These are phyloP conservation scores for Anneissia japonica DNA, from an alignment of 35 echinoderm and acorn worm species.

Conservation along the genomic window DNA sequence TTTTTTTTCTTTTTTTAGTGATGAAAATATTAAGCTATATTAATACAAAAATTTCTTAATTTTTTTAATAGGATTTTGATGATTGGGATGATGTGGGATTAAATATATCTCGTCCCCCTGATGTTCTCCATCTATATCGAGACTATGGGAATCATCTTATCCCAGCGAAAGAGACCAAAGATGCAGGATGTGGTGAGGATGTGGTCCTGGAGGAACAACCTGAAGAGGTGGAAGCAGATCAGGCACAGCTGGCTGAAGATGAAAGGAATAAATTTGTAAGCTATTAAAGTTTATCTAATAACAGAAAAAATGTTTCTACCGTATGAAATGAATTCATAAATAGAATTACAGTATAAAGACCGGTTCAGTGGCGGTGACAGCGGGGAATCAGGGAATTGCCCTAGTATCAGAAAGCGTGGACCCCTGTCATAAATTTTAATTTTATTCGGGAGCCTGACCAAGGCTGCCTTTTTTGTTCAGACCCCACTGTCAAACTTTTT, in stretches of 20 bases:
- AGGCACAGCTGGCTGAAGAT: conserved; percentile 66
- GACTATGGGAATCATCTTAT: conserved; percentile 87
- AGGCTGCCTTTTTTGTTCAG: too few species aligned
- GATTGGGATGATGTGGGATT: conserved; percentile 99
- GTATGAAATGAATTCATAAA: neutral
- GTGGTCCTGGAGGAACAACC: conserved; percentile 66
- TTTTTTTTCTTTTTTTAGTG: too few species aligned
- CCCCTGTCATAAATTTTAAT: too few species aligned
- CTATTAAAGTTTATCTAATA: neutral
- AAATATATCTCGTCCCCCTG: conserved; percentile 79
- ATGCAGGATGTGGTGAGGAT: conserved; percentile 87
- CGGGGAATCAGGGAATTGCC: too few species aligned
- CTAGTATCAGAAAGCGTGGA: too few species aligned
- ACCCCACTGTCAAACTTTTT: too few species aligned
- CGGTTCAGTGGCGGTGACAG: too few species aligned
- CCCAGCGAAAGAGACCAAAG: conserved; percentile 57
- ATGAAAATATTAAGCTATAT: too few species aligned
- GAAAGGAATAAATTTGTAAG: conserved; percentile 84
- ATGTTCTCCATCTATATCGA: conserved; percentile 87
- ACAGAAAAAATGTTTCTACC: neutral
- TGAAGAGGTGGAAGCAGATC: conserved; percentile 87
- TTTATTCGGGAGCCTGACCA: too few species aligned
- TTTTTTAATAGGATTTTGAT: conserved; percentile 97
- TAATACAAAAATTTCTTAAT: too few species aligned
- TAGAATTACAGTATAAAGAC: neutral